Evolutionary conservation across 2,797 vertebrate genomes (phyloP).

Genomic region (Sternarchorhynchus goeldii): DNA sequence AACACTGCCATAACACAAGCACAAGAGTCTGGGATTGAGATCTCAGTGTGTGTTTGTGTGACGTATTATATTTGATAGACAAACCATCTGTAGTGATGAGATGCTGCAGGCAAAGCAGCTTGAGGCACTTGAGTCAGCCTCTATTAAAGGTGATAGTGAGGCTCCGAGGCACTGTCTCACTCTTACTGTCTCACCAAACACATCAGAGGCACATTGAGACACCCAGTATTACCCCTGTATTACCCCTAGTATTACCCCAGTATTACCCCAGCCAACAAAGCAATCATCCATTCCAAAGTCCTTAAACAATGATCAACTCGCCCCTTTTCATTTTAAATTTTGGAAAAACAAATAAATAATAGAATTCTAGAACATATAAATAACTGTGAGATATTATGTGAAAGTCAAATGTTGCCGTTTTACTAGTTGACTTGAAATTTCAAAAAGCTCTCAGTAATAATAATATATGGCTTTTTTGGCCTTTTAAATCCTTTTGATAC

Average conservation of each 20-base stretch:
- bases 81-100: slow-evolving; percentile 22
- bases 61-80: slow-evolving; percentile 31
- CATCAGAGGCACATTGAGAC: background rate
- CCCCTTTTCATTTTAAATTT: too few species aligned
- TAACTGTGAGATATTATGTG: too few species aligned
- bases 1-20: slow-evolving; percentile 8
- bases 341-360: too few species aligned
- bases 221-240: background rate
- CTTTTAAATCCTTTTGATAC: too few species aligned
- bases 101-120: slow-evolving; percentile 31
- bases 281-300: too few species aligned
- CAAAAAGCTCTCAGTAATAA: too few species aligned
- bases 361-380: too few species aligned
- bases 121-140: slow-evolving; percentile 25
- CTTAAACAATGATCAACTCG: too few species aligned
- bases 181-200: background rate
- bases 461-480: too few species aligned
- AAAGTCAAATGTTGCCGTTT: too few species aligned
- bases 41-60: slow-evolving; percentile 16
- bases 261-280: background rate
- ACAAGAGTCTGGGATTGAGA: slow-evolving; percentile 33
- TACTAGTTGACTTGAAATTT: too few species aligned
- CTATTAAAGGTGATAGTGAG: slow-evolving; percentile 39
- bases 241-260: slow-evolving; percentile 6
- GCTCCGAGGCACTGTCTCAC: background rate